Percentiles rank a stretch among this genome's conserved stretches.
Conservation (phyloP, 2,797 vertebrate species). For the Platyrinchus mystaceus region DNA sequence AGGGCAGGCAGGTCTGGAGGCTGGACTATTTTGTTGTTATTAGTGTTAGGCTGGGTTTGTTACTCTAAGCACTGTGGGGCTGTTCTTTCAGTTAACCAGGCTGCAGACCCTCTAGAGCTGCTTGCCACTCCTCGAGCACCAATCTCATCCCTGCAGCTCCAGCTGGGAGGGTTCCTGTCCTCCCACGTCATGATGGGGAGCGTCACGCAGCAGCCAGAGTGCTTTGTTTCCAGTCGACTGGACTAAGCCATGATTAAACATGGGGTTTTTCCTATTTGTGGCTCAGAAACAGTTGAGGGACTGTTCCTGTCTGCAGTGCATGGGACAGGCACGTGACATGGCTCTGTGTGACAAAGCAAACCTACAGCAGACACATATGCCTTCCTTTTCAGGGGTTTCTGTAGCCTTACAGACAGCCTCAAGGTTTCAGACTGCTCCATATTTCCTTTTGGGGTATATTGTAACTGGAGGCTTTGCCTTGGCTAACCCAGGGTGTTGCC, state of each 20-base stretch:
- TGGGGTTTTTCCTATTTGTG: background rate
- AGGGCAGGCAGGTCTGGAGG: background rate
- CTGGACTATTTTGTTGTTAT: background rate
- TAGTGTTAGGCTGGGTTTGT: background rate
- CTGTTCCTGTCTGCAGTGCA: background rate
- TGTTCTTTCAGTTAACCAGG: background rate
- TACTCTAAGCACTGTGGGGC: background rate
- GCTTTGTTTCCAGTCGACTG: constrained; percentile 10
- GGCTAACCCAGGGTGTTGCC: background rate
- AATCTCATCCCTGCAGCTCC: background rate
- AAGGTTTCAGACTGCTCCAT: background rate
- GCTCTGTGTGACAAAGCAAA: background rate
- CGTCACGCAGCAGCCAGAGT: background rate
- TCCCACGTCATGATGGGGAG: fast-evolving
- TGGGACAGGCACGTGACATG: background rate
- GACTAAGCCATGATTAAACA: background rate
- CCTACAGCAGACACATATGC: background rate
- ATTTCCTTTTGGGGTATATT: background rate
- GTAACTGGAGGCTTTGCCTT: background rate
- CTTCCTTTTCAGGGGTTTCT: background rate
- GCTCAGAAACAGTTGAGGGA: background rate
- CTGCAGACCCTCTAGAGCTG: background rate
- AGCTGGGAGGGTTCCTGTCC: background rate
- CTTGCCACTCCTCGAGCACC: background rate
- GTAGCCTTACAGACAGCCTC: background rate